Evolutionary conservation across 2,797 vertebrate species (phyloP), one percentile per base, ranked within the genome.

Genomic region (Hippopotamyrus pictus): DNA sequence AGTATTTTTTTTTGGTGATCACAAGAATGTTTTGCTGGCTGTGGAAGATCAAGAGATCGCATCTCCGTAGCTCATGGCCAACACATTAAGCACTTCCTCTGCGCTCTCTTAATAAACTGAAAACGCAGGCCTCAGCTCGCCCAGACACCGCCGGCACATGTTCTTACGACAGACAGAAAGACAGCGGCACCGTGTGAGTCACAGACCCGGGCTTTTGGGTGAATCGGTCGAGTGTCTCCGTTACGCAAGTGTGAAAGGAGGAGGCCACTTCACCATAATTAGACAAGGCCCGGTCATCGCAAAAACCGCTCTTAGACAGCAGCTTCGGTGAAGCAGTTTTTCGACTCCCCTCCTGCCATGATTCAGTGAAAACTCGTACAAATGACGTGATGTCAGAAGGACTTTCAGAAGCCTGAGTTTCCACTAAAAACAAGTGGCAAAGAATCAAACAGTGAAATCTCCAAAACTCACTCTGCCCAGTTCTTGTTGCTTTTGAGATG

Each of bases 181-280:
- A 54, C 19, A 29, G 88, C 82, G 9, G 25, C n/a, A 14, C 48
- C 25, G 7, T 79, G 17, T 88, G 90, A 88, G 54, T 37, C 33
- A 85, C 90, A 85, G 44, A 25, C 82, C 44, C 46, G 3, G 84
- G 46, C 5, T 82, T 76, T 89, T 90, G 91, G 91, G 92, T 90
- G 90, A 91, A 91, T 89, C 89, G 91, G 65, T 91, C 79, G 90
- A 89, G 92, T 57, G 46, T 93, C 92, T 90, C 62, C 89, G 91
- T 93, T 93, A 89, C 90, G 88, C 90, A 83, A 91, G 91, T 86
- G 79, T 5, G 1, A 89, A 90, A 65, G 53, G 88, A 9, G 46
- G 83, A 89, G 90, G 88, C 90, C 48, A 82, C 44, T 50, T 17
- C 33, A 44, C 90, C 91, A 82, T 90, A 92, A 93, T 93, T 92